A percentile compares a stretch with the other conserved stretches of the same genome.
Evolutionary conservation across 2,113 vertebrate genomes (phyloP).

Genomic region (Pollachius pollachius): DNA sequence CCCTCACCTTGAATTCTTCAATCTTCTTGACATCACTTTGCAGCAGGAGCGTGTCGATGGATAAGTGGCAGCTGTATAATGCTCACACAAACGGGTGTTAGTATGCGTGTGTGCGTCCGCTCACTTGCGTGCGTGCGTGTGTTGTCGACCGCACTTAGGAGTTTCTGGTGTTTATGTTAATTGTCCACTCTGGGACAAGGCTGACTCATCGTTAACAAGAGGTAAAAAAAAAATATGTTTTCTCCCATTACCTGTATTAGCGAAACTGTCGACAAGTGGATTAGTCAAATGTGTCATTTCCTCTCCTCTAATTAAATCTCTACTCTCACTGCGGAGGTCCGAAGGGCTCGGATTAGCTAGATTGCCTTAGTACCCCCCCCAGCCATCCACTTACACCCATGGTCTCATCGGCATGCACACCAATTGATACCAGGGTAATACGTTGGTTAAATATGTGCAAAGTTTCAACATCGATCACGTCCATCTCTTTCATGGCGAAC

Average conservation of each 20-base stretch:
- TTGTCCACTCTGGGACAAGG: background rate
- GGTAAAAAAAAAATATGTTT: slow-evolving; percentile 16
- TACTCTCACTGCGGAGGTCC: slow-evolving; percentile 27
- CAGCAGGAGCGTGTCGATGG: slow-evolving; percentile 1
- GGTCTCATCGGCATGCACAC: slow-evolving; percentile 45
- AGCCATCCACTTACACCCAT: slow-evolving; percentile 11
- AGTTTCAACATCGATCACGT: slow-evolving; percentile 34
- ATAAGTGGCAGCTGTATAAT: background rate
- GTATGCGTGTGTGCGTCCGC: background rate
- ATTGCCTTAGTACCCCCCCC: slow-evolving; percentile 24
- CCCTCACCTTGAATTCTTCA: slow-evolving; percentile 31
- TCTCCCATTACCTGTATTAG: slow-evolving; percentile 31
- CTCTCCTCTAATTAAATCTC: slow-evolving; percentile 57
- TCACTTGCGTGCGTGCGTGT: background rate
- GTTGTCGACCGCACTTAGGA: background rate
- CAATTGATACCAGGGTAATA: slow-evolving; percentile 26
- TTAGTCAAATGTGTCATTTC: slow-evolving; percentile 49
- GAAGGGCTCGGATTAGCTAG: slow-evolving; percentile 32
- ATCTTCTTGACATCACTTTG: slow-evolving; percentile 27
- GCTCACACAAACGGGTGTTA: background rate
- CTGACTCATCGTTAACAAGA: slow-evolving; percentile 38
- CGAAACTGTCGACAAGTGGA: slow-evolving; percentile 37
- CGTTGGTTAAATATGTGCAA: background rate
- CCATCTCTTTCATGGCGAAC: background rate
- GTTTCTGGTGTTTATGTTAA: background rate